These are phyloP conservation scores for Philaethria dido DNA, from an alignment of 2,888 invertebrate species.

Conservation along the genomic window DNA sequence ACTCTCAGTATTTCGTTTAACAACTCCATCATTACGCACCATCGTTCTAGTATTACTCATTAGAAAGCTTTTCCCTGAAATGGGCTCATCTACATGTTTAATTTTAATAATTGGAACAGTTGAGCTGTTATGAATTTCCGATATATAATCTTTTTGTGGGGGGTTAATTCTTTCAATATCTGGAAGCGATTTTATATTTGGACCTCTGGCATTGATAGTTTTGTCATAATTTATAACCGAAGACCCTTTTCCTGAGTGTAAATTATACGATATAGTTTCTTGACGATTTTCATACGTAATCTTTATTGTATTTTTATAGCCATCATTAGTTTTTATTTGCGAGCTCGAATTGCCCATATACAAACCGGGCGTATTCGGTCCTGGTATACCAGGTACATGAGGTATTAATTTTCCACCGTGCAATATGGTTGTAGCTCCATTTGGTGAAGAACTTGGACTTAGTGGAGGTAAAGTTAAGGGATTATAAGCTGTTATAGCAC, in stretches of 20 bases:
- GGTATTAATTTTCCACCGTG: constrained; percentile 91
- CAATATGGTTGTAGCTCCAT: constrained; percentile 85
- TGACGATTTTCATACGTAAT: constrained; percentile 55
- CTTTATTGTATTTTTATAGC: constrained; percentile 52
- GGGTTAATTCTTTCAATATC: constrained; percentile 60
- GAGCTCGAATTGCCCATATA: constrained; percentile 59
- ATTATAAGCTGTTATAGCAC: constrained; percentile 88
- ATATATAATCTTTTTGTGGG: constrained; percentile 55
- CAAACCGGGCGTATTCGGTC: constrained; percentile 86
- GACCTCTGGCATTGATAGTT: constrained; percentile 59
- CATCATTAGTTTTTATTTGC: constrained; percentile 58
- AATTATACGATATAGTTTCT: constrained; percentile 50
- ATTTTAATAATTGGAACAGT: constrained; percentile 71
- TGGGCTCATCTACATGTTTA: constrained; percentile 71
- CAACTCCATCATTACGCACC: constrained; percentile 58
- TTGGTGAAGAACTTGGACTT: constrained; percentile 74
- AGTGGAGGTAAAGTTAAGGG: constrained; percentile 86
- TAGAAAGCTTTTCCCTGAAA: constrained; percentile 51
- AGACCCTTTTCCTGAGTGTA: constrained; percentile 52
- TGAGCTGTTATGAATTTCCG: constrained; percentile 56
- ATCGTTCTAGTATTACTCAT: constrained; percentile 58
- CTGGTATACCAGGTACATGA: constrained; percentile 94
- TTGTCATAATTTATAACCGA: constrained; percentile 60
- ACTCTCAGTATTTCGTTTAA: constrained; percentile 69
- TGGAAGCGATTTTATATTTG: constrained; percentile 46